Evolutionary conservation across 2,113 vertebrate genomes (phyloP).

Genomic region (Syngnathus floridae): DNA sequence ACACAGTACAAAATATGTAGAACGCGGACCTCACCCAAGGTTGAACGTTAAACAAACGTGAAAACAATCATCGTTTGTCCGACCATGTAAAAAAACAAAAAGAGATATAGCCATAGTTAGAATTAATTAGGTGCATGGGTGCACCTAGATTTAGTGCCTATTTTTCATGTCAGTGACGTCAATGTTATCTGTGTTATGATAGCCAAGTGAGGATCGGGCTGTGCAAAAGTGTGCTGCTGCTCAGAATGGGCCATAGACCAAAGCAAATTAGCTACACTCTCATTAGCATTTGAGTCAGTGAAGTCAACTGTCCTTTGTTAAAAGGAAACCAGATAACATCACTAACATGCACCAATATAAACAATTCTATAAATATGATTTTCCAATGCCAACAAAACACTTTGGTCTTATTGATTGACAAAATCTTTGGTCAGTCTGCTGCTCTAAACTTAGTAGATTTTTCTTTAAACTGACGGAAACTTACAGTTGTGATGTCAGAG

Average conservation of each 20-base stretch:
- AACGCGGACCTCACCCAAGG: not conserved
- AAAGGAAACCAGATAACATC: not conserved
- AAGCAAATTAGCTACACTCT: conserved; percentile 9
- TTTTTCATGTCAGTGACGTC: conserved; percentile 37
- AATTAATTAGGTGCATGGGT: not conserved
- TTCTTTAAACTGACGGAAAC: conserved; percentile 9
- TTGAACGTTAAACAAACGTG: not conserved
- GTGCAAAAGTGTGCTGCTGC: not conserved
- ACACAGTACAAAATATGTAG: not conserved
- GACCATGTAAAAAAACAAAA: not conserved
- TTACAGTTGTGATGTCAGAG: conserved; percentile 11
- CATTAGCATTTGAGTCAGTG: conserved; percentile 5
- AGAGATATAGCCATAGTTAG: not conserved
- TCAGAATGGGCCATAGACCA: not conserved
- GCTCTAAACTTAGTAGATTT: not conserved
- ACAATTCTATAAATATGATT: not conserved
- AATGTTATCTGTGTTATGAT: conserved; percentile 38
- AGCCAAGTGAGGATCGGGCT: conserved; percentile 9
- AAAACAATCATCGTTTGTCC: not conserved
- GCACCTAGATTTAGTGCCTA: not conserved
- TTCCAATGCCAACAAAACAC: not conserved
- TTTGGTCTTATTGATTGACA: not conserved
- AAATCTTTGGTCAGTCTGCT: not conserved
- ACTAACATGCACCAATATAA: not conserved
- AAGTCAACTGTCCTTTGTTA: conserved; percentile 3